Conservation (phyloP, 2,797 vertebrate genomes). For the Rallus crepitans region DNA sequence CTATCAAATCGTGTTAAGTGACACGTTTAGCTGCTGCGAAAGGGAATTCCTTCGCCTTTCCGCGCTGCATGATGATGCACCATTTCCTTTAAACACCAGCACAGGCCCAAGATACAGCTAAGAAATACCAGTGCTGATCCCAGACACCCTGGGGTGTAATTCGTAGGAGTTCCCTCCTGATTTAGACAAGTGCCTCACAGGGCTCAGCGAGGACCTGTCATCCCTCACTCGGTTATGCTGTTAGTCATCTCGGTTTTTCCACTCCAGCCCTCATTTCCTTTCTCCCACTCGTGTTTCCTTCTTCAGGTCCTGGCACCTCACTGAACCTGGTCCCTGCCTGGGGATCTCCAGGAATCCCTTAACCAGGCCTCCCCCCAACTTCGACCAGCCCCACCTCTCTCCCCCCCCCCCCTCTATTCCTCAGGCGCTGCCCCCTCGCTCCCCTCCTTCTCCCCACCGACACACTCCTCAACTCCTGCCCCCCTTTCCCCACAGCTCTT, state of each 20-base stretch:
- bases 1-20: rapidly evolving
- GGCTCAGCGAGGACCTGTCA: background rate
- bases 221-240: background rate
- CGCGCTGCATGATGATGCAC: constrained; percentile 32
- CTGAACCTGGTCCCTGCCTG: rapidly evolving
- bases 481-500: background rate
- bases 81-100: background rate
- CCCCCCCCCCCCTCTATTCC: no score
- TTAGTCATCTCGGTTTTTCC: background rate
- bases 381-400: background rate
- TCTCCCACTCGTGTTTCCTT: background rate
- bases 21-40: background rate
- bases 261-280: background rate
- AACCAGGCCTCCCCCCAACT: background rate
- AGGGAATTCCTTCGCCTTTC: background rate
- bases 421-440: background rate
- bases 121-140: background rate
- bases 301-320: background rate
- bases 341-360: rapidly evolving
- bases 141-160: background rate
- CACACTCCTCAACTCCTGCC: background rate
- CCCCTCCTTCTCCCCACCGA: background rate
- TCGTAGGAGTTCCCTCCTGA: background rate
- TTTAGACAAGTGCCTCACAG: rapidly evolving
- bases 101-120: background rate